Conservation (phyloP, 2,113 vertebrate species). For the Ptilonorhynchus violaceus region DNA sequence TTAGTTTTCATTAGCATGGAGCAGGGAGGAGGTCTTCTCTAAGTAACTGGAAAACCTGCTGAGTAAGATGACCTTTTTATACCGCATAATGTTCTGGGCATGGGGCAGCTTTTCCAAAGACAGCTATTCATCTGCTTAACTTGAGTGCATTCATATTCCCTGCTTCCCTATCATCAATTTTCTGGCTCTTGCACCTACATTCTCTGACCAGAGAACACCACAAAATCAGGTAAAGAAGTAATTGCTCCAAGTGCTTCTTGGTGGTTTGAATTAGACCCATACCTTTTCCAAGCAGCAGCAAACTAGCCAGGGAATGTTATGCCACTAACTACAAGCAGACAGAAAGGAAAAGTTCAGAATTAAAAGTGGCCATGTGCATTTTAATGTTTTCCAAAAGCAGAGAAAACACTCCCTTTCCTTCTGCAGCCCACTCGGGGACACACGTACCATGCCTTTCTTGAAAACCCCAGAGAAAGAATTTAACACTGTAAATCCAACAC, state of each 20-base stretch:
- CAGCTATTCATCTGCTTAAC: conserved; percentile 12
- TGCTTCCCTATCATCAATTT: not conserved
- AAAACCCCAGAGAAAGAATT: not conserved
- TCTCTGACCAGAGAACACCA: not conserved
- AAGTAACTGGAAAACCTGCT: conserved; percentile 23
- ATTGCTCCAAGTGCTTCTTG: not conserved
- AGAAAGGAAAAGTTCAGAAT: not conserved
- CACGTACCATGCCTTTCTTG: rapidly evolving
- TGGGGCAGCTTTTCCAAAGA: not conserved
- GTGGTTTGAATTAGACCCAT: not conserved
- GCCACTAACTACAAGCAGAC: not conserved
- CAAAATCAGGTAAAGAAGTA: not conserved
- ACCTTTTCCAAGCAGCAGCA: not conserved
- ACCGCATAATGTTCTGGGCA: not conserved
- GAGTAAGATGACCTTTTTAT: conserved; percentile 7
- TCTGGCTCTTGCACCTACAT: not conserved
- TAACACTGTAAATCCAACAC: not conserved
- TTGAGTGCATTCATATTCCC: not conserved
- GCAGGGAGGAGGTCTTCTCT: not conserved
- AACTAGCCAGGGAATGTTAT: not conserved
- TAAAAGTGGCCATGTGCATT: not conserved
- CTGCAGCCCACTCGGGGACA: not conserved
- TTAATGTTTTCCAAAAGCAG: not conserved
- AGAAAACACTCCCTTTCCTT: not conserved
- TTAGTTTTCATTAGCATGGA: not conserved